Evolutionary conservation across 2,888 invertebrate genomes (phyloP), one percentile per base, ranked within the genome.

Genomic region (Caenorhabditis panamensis): DNA sequence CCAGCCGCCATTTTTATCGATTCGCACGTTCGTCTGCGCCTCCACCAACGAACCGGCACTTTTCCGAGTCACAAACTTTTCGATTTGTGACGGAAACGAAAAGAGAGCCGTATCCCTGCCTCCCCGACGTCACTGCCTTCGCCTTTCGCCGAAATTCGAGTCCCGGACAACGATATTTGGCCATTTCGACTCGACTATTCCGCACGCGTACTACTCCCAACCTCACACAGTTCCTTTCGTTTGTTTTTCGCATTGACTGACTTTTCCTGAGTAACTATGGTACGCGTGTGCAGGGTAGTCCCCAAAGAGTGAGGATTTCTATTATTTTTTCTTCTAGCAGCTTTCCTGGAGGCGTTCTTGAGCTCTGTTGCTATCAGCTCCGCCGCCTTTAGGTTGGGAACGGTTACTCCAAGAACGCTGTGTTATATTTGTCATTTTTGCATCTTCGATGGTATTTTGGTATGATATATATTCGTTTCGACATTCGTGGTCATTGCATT

Each of bases 291-390:
- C 78, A 85, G 88, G 66, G 88, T 88, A 67, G 82, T 87, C 58
- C 88, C 88, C 37, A 86, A 86, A 84, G 88, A 88, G 88, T 88
- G 85, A 86, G 88, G 61, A 73, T 75, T 86, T 85, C 56, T 75
- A 36, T 67, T 76, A 79, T 61, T 62, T 62, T 69, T 54, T 53
- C 53, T 51, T 37, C n/a, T 71, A 36, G 31, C 54, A 71, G 71
- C 54, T 71, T 62, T 71, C 54, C 47, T 73, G 64, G 73, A 66
- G 53, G 1, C 36, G 8, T 36, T 66, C 56, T 56, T 47, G 8
- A 9, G 58, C 13, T 49, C 11, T 11, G 6, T 8, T 36, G 11
- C n/a, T 36, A 11, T 36, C 24, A 44, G 11, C 49, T n/a, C 4
- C 31, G 54, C 37, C 28, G 20, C 47, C 24, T 41, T 56, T 44